Evolutionary conservation across 2,888 invertebrate species (phyloP).

Genomic region (Eupithecia abbreviata): DNA sequence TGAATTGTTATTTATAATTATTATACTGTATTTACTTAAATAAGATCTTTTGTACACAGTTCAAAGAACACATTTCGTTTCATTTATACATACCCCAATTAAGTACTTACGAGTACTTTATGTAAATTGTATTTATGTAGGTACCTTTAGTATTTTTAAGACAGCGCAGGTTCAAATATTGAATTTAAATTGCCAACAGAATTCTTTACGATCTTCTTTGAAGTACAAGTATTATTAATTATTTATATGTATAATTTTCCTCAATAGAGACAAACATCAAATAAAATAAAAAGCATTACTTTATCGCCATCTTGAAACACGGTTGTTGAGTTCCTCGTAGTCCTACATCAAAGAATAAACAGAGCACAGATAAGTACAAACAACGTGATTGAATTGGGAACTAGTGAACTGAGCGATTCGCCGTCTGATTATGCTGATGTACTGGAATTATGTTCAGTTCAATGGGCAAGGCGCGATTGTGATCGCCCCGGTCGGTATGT

Average conservation of each 20-base stretch:
- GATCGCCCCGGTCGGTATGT: constrained; percentile 43
- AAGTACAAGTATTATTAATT: constrained; percentile 5
- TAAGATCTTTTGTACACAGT: background rate
- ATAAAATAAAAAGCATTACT: constrained; percentile 6
- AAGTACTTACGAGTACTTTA: background rate
- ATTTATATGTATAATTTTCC: constrained; percentile 16
- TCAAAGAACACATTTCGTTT: background rate
- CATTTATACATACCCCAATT: background rate
- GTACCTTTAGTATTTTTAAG: background rate
- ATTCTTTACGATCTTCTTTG: background rate
- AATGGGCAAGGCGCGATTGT: constrained; percentile 27
- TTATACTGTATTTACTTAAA: too few relatives aligned
- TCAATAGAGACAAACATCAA: constrained; percentile 17
- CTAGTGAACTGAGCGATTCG: constrained; percentile 40
- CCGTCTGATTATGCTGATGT: constrained; percentile 46
- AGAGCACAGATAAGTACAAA: constrained; percentile 29
- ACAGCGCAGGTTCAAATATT: background rate
- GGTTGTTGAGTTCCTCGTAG: constrained; percentile 6
- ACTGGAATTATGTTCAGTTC: constrained; percentile 13
- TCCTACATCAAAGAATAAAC: constrained; percentile 30
- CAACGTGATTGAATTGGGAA: constrained; percentile 44
- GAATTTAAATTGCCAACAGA: background rate
- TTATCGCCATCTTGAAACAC: constrained; percentile 22
- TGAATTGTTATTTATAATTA: background rate
- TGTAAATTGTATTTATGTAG: background rate